Conservation (phyloP, 2,113 vertebrate species). For the Panthera tigris region DNA sequence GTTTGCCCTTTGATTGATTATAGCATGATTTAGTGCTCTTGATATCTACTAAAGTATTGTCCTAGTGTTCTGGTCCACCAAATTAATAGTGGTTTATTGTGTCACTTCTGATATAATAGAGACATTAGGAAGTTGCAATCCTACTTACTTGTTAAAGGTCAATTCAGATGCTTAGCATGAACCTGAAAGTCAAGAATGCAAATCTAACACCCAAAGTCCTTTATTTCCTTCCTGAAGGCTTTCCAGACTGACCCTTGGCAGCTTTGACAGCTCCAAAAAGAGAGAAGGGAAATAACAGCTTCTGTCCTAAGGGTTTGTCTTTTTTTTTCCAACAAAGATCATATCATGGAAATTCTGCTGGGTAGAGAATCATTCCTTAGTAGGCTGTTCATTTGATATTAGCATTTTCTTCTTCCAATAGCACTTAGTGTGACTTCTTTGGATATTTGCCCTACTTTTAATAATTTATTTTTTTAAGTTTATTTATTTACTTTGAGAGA, state of each 20-base stretch:
- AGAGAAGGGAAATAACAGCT: background rate
- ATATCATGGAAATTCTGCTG: background rate
- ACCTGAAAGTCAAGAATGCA: background rate
- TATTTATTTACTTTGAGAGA: no score
- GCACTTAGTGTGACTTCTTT: background rate
- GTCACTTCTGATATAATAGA: background rate
- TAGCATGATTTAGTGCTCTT: background rate
- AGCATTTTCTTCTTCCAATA: background rate
- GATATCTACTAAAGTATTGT: background rate
- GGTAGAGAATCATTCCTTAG: background rate
- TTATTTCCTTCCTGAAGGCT: background rate
- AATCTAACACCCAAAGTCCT: background rate
- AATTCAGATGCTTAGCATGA: background rate
- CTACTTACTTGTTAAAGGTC: background rate
- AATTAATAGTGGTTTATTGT: background rate
- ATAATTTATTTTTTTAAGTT: no score
- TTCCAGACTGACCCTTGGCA: background rate
- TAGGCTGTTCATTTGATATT: background rate
- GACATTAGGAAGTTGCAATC: background rate
- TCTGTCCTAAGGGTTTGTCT: background rate
- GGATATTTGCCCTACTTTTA: background rate
- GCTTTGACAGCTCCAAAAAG: background rate
- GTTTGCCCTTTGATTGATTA: background rate
- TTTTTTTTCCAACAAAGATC: background rate
- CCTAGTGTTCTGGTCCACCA: background rate